Percentiles rank a stretch among this genome's conserved stretches.
These are phyloP conservation scores for Coracias cyanogaster DNA, from an alignment of 2,797 vertebrate genomes.

Conservation along the genomic window DNA sequence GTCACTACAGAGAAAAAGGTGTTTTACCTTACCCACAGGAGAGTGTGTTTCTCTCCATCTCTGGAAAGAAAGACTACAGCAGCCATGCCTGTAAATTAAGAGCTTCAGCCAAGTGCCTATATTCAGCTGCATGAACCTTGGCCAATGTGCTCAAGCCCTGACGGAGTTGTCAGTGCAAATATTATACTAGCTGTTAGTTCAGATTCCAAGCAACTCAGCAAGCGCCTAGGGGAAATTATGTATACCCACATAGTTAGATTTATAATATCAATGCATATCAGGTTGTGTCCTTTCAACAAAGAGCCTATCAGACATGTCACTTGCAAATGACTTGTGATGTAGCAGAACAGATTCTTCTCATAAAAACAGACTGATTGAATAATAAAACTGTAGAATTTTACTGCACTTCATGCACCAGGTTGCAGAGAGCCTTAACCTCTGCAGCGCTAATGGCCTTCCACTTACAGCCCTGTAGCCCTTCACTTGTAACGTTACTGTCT, in stretches of 20 bases:
- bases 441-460: background rate
- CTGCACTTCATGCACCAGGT: background rate
- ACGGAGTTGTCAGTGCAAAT: constrained; percentile 8
- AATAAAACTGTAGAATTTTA: background rate
- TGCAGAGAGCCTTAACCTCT: background rate
- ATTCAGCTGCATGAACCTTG: background rate
- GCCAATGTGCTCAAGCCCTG: background rate
- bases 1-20: background rate
- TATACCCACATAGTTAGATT: background rate
- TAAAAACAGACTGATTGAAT: background rate
- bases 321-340: background rate
- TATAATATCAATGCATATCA: background rate
- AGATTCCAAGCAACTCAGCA: background rate
- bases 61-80: background rate
- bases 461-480: background rate
- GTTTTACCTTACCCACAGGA: background rate
- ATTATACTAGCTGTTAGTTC: background rate
- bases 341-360: background rate
- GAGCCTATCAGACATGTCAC: background rate
- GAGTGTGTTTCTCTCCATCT: background rate
- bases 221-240: background rate
- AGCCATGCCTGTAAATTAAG: background rate
- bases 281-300: background rate
- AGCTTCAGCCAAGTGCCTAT: background rate
- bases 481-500: background rate